Evolutionary conservation across 2,797 vertebrate genomes (phyloP).

Genomic region (Tenualosa ilisha): DNA sequence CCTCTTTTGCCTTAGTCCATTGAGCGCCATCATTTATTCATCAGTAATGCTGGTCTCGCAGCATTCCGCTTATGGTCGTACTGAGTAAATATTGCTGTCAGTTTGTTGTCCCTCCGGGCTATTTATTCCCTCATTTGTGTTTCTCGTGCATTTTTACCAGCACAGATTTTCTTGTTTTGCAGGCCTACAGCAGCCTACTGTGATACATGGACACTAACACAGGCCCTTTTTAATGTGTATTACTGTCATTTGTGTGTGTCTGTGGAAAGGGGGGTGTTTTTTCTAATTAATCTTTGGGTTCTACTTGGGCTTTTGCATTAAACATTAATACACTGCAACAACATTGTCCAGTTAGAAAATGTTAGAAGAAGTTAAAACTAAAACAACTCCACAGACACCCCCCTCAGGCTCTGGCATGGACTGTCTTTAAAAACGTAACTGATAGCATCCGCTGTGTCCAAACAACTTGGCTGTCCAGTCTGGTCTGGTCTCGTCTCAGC

Average conservation of each 20-base stretch:
- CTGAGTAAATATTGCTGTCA: not conserved
- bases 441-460: not conserved
- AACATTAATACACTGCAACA: not conserved
- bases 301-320: no score
- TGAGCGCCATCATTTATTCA: not conserved
- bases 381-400: not conserved
- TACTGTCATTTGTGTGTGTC: no score
- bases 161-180: not conserved
- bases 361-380: not conserved
- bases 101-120: not conserved
- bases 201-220: not conserved
- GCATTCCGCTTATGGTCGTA: not conserved
- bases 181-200: not conserved
- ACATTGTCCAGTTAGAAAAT: not conserved
- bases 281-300: no score
- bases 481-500: conserved; percentile 7
- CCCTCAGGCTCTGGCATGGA: not conserved
- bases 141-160: not conserved
- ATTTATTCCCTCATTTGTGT: not conserved
- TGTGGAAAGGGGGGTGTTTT: no score
- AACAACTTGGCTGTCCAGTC: not conserved
- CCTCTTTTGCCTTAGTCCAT: not conserved
- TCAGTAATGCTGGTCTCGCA: not conserved
- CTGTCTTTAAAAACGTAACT: not conserved
- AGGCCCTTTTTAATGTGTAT: not conserved